Evolutionary conservation across 1,140 invertebrate species (phyloP), one percentile per base, ranked within the genome.

Genomic region (Hypothenemus hampei): DNA sequence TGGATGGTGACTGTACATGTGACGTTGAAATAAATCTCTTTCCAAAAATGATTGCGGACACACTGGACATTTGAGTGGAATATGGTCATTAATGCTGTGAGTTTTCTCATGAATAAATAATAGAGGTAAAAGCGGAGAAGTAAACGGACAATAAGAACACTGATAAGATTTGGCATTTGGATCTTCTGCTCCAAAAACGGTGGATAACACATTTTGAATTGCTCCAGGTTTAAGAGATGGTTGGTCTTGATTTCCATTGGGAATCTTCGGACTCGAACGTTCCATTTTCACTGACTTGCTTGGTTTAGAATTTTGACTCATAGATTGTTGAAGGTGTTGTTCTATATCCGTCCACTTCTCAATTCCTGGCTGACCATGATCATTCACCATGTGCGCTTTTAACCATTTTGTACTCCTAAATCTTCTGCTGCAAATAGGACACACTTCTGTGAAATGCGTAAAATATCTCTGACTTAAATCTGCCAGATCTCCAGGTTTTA

Each of bases 371-470:
- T 86, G 81, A 1, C 84, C 85, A 65, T 97, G 93, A 60, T 97
- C 93, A 39, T 85, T 85, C 31, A 91, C 73, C 41, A 97, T 72
- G 72, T 97, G 93, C 0, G 87, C 86, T 59, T 92, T 89, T 35
- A 97, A 73, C 82, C 91, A 94, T 58, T 96, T 93, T 20, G 84
- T 81, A 58, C 87, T 94, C 43, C 92, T 81, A 72, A 97, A 97
- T 47, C 91, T 80, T 6, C 90, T 80, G 54, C 83, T 85, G 66
- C 93, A 97, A 7, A 96, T 78, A 4, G 88, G 83, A 74, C 93
- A 97, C 0, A 86, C 80, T 72, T 91, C 87, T 1, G 82, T 84
- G 58, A 83, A 86, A 59, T 85, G 82, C 3, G 78, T 81, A 56
- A 85, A 84, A 58, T 86, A 85, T 29, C 77, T 70, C 50, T 81